A percentile compares a stretch with the other conserved stretches of the same genome.
These are phyloP conservation scores for Dicranocentrus wangi DNA, from an alignment of 2,888 invertebrate species.

Conservation along the genomic window DNA sequence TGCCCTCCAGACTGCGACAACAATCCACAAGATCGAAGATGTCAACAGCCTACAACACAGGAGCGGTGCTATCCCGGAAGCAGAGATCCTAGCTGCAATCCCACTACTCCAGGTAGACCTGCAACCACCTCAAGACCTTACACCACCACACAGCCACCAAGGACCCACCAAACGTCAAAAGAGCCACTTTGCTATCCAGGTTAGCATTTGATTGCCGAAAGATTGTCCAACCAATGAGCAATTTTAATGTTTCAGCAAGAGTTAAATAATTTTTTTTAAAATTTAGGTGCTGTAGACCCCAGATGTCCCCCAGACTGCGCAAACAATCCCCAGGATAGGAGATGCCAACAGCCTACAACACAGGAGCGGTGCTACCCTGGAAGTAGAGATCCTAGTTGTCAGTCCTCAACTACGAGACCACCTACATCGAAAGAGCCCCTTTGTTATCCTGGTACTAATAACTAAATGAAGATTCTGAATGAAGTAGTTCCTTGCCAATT, in stretches of 20 bases:
- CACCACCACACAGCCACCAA: slow-evolving; percentile 32
- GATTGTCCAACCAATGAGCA: background rate
- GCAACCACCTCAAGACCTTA: slow-evolving; percentile 72
- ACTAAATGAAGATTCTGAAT: too few relatives aligned
- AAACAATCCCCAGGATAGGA: slow-evolving; percentile 3
- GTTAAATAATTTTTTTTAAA: background rate
- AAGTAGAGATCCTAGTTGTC: background rate
- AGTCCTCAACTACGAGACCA: slow-evolving; percentile 42
- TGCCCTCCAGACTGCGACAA: slow-evolving; percentile 5
- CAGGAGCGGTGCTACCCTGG: slow-evolving; percentile 9
- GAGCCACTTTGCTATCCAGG: slow-evolving; percentile 74
- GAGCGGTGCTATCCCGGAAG: slow-evolving; percentile 31
- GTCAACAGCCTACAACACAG: slow-evolving; percentile 8
- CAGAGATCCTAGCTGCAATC: slow-evolving; percentile 19
- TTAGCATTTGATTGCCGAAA: background rate
- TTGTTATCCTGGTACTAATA: slow-evolving; percentile 17
- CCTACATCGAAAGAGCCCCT: too few relatives aligned
- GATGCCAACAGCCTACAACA: slow-evolving; percentile 14
- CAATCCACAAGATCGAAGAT: slow-evolving; percentile 11
- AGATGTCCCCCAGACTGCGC: slow-evolving; percentile 39
- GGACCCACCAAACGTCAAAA: slow-evolving; percentile 24
- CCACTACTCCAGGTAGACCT: slow-evolving; percentile 42
- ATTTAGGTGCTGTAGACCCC: slow-evolving; percentile 21
- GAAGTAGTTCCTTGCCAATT: too few relatives aligned
- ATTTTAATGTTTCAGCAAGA: background rate